These are phyloP conservation scores for Heliconius eleuchia DNA, from an alignment of 1,140 invertebrate genomes.

Conservation along the genomic window DNA sequence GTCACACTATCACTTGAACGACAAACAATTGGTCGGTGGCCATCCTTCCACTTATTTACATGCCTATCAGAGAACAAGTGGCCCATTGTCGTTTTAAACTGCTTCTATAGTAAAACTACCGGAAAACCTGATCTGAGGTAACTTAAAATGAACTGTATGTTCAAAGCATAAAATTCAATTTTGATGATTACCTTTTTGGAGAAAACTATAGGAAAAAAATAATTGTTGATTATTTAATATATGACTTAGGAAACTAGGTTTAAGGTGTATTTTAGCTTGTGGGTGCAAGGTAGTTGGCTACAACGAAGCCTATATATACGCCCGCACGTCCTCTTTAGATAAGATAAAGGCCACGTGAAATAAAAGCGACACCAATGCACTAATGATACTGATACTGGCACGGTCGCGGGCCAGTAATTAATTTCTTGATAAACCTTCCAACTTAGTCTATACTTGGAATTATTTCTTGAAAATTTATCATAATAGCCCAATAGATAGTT, in stretches of 20 bases:
- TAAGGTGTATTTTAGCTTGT: slow-evolving; percentile 44
- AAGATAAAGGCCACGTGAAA: slow-evolving; percentile 77
- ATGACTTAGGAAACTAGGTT: slow-evolving; percentile 5
- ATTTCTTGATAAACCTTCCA: slow-evolving; percentile 57
- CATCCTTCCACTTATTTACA: slow-evolving; percentile 78
- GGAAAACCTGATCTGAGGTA: slow-evolving; percentile 55
- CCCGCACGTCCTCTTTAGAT: slow-evolving; percentile 81
- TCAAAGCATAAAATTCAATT: background rate
- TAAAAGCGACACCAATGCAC: slow-evolving; percentile 74
- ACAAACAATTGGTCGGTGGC: slow-evolving; percentile 67
- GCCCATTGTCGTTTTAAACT: slow-evolving; percentile 70
- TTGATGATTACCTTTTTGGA: slow-evolving; percentile 27
- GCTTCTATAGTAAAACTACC: slow-evolving; percentile 67
- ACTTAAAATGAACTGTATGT: slow-evolving; percentile 48
- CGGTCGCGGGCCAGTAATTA: slow-evolving; percentile 65
- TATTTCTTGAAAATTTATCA: background rate
- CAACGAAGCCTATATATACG: slow-evolving; percentile 70
- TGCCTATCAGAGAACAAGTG: slow-evolving; percentile 73
- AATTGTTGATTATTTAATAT: slow-evolving; percentile 25
- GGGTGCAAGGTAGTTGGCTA: slow-evolving; percentile 46
- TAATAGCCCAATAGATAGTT: background rate
- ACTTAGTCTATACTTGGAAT: background rate
- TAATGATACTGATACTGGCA: slow-evolving; percentile 68
- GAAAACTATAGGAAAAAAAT: slow-evolving; percentile 62
- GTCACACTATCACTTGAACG: slow-evolving; percentile 51